phyloP scores from a whole-genome alignment of 2,797 vertebrate genomes.

The Falco naumanni region DNA sequence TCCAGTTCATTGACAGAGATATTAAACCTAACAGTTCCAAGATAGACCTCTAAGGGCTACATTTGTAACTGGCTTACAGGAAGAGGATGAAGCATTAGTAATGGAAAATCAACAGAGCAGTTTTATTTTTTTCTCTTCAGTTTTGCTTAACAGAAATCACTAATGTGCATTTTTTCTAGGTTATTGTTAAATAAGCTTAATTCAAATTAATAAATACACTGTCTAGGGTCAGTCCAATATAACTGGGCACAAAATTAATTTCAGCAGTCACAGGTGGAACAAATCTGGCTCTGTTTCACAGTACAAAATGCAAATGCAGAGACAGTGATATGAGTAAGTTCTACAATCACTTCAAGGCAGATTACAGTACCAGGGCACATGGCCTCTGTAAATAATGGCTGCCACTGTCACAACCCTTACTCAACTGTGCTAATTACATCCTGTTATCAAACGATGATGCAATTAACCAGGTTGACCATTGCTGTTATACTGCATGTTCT shows the following conservation, averaged over 20 bases:
- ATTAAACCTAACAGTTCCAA: neutral
- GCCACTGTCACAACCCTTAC: neutral
- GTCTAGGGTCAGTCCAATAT: neutral
- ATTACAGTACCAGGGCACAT: neutral
- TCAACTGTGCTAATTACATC: constrained; percentile 46
- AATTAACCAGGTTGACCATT: constrained; percentile 5
- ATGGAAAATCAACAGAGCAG: neutral
- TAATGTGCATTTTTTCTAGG: neutral
- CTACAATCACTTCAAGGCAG: neutral
- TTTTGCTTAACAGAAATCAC: neutral
- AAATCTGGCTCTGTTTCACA: neutral
- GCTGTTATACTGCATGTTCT: neutral
- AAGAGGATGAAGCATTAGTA: neutral
- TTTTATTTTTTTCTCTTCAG: neutral
- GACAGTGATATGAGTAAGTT: neutral
- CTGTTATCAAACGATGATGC: constrained; percentile 43
- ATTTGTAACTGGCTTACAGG: neutral
- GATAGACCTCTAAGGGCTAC: too few relatives aligned
- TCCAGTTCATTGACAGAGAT: neutral
- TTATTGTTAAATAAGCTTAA: neutral
- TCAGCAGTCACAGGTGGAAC: neutral
- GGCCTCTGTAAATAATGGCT: constrained; percentile 23
- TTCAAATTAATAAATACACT: neutral
- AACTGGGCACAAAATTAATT: neutral
- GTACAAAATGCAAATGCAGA: neutral